A percentile compares a stretch with the other conserved stretches of the same genome.
Evolutionary conservation across 2,888 invertebrate species (phyloP).

Genomic region (Lithophane ornitopus): DNA sequence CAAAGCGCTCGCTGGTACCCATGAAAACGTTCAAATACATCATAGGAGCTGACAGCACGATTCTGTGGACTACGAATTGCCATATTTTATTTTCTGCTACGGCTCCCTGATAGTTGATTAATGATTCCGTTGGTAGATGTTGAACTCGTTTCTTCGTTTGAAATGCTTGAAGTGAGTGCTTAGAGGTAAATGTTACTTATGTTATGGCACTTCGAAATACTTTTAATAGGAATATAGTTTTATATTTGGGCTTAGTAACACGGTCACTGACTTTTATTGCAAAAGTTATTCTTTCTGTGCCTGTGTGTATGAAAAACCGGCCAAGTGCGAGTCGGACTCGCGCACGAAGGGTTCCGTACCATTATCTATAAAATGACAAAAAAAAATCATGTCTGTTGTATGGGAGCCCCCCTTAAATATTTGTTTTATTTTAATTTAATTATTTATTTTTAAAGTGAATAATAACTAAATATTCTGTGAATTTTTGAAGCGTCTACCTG

Average conservation of each 20-base stretch:
- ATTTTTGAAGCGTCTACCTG: no score
- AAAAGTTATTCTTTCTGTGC: conserved; percentile 22
- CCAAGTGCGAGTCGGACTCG: no score
- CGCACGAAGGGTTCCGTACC: no score
- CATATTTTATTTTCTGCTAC: conserved; percentile 89
- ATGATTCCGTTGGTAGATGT: conserved; percentile 78
- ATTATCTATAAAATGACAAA: no score
- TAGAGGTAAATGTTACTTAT: conserved; percentile 30
- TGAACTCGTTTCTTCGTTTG: conserved; percentile 52
- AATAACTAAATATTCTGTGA: no score
- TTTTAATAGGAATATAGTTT: conserved; percentile 50
- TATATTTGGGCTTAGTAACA: conserved; percentile 34
- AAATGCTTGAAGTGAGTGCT: neutral
- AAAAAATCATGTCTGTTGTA: no score
- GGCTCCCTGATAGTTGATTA: conserved; percentile 86
- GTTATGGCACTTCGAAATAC: conserved; percentile 34
- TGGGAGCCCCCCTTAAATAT: no score
- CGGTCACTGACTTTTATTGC: conserved; percentile 44
- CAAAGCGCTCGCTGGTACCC: conserved; percentile 87
- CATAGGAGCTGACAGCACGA: conserved; percentile 86
- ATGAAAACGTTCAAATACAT: conserved; percentile 90
- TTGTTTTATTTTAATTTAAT: no score
- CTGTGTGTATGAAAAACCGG: neutral
- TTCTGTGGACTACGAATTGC: conserved; percentile 87
- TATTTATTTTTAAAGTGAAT: no score